Evolutionary conservation across 2,797 vertebrate genomes (phyloP).

Genomic region (Sciurus vulgaris): DNA sequence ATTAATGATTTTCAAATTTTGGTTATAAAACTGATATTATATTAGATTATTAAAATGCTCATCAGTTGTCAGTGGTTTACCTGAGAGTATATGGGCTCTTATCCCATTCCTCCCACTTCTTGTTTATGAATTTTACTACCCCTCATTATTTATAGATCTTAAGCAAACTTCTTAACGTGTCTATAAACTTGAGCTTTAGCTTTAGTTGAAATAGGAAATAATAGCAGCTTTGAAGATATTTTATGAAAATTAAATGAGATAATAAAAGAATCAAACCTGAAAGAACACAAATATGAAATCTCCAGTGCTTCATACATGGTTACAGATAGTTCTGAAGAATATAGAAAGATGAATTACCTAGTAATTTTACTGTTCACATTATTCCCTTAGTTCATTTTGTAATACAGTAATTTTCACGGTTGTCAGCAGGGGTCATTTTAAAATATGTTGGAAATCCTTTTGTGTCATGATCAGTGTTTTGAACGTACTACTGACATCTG

Average conservation of each 20-base stretch:
- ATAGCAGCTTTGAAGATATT: background rate
- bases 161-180: background rate
- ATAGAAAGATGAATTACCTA: background rate
- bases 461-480: background rate
- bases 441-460: background rate
- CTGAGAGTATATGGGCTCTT: background rate
- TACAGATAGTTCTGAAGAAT: background rate
- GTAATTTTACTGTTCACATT: background rate
- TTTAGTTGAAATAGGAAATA: background rate
- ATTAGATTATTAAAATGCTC: constrained; percentile 10
- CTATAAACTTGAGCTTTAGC: background rate
- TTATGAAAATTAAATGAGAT: background rate
- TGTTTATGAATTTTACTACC: background rate
- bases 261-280: background rate
- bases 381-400: background rate
- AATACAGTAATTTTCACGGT: background rate
- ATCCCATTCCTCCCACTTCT: background rate
- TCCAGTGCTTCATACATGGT: background rate
- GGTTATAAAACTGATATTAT: background rate
- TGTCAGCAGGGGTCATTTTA: background rate
- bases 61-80: background rate
- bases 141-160: background rate
- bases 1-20: background rate
- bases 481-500: background rate
- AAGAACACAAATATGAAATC: background rate